Evolutionary conservation across 2,888 invertebrate genomes (phyloP), one percentile per base, ranked within the genome.

Genomic region (Nephrocerus scutellatus): DNA sequence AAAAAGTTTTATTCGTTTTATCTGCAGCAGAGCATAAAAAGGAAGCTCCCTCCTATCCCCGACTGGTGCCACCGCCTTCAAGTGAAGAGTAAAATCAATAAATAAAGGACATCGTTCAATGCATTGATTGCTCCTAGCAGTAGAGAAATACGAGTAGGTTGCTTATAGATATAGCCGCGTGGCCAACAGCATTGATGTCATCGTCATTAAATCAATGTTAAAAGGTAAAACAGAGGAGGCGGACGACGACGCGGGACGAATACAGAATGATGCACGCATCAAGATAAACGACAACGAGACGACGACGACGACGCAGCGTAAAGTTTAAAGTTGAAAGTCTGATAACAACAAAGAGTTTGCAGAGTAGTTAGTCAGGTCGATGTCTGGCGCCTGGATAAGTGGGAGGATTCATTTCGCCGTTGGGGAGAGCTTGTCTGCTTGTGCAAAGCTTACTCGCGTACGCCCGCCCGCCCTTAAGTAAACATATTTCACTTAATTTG

Each of bases 131-230:
- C n/a, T n/a, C n/a, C n/a, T n/a, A n/a, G n/a, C n/a, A n/a, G n/a
- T n/a, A n/a, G n/a, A n/a, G 31, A 40, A 33, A 34, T 14, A 9
- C 29, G 31, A 36, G 44, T 10, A 25, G 39, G 31, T 14, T 15
- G 15, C n/a, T 10, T 12, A 9, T 31, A 28, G 15, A 10, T 16
- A 12, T 16, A 6, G 6, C 14, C 15, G 14, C 12, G 12, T 14
- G 28, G n/a, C n/a, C n/a, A n/a, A 23, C 36, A 36, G 40, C 54
- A 51, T 47, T 48, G 49, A 49, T 48, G 52, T 62, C 58, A 61
- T 61, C 52, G 62, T 61, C 60, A 62, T 60, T 60, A 60, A 60
- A 60, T 61, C 62, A 61, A 62, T 60, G 59, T 55, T 56, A 54
- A 57, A 53, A 50, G 52, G 47, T 51, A 44, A 14, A 29, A 30